Conservation (phyloP, 2,797 vertebrate species). For the Poeciliopsis gracilis region DNA sequence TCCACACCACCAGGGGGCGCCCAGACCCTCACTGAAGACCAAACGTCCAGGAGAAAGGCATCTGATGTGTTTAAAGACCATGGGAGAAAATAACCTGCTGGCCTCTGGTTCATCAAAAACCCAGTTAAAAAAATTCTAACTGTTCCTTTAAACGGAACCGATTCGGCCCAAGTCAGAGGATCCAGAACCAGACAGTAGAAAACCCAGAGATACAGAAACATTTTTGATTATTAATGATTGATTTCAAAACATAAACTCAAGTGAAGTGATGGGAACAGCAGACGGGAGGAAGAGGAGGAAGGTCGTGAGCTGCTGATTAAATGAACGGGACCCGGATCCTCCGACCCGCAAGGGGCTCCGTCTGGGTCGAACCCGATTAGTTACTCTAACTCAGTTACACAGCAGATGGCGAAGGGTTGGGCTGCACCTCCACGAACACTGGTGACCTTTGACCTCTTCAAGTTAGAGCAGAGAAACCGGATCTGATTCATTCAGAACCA, state of each 20-base stretch:
- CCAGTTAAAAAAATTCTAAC: background rate
- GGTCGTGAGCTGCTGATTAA: constrained; percentile 1
- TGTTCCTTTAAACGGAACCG: background rate
- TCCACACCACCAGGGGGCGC: too few species aligned
- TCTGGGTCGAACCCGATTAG: constrained; percentile 13
- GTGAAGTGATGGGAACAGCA: background rate
- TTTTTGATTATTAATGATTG: background rate
- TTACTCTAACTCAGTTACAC: constrained; percentile 3
- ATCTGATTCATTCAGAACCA: background rate
- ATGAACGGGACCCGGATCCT: background rate
- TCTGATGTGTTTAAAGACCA: background rate
- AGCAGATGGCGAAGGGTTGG: constrained; percentile 2
- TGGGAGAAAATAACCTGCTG: background rate
- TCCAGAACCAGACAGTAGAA: background rate
- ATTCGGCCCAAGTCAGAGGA: background rate
- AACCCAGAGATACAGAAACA: background rate
- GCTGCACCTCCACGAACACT: background rate
- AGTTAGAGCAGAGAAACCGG: background rate
- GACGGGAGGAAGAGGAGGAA: background rate
- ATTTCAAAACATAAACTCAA: background rate
- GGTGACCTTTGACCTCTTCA: background rate
- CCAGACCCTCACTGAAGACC: too few species aligned
- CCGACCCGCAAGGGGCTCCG: background rate
- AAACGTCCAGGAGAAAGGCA: too few species aligned
- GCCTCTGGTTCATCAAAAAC: background rate